Conservation (phyloP, 2,797 vertebrate genomes). For the Enteromius treurensis region DNA sequence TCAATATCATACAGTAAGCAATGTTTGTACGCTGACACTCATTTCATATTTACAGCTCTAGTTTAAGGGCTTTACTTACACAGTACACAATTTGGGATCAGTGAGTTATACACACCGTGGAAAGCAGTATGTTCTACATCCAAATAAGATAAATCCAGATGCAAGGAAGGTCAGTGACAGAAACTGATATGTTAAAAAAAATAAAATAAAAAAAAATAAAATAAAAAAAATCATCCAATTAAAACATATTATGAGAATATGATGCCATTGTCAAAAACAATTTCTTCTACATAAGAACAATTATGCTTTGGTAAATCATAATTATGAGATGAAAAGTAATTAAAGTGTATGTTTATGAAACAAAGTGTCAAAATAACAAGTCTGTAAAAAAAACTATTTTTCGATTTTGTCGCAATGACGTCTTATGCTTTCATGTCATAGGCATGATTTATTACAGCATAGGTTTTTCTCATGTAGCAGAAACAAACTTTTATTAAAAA, state of each 20-base stretch:
- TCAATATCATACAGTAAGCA: slow-evolving; percentile 59
- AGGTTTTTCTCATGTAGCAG: neutral
- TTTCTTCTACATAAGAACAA: neutral
- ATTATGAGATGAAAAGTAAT: neutral
- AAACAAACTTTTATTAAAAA: neutral
- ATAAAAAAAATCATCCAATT: neutral
- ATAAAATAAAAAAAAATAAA: neutral
- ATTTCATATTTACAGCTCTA: slow-evolving; percentile 61
- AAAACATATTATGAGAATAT: neutral
- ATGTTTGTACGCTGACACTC: slow-evolving; percentile 43
- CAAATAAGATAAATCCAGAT: slow-evolving; percentile 35
- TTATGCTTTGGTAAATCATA: neutral
- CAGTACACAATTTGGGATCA: slow-evolving; percentile 44
- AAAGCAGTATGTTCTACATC: slow-evolving; percentile 41
- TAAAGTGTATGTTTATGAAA: neutral
- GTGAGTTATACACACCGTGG: slow-evolving; percentile 50
- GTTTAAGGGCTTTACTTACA: slow-evolving; percentile 43
- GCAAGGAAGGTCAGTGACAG: slow-evolving; percentile 32
- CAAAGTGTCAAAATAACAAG: neutral
- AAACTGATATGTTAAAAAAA: slow-evolving; percentile 34
- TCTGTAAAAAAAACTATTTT: neutral
- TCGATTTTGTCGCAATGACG: neutral
- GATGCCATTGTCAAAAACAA: neutral
- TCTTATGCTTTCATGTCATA: neutral
- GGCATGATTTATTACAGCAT: neutral